A percentile compares a stretch with the other conserved stretches of the same genome.
Evolutionary conservation across 2,113 vertebrate genomes (phyloP).

Genomic region (Dunckerocampus dactyliophorus): DNA sequence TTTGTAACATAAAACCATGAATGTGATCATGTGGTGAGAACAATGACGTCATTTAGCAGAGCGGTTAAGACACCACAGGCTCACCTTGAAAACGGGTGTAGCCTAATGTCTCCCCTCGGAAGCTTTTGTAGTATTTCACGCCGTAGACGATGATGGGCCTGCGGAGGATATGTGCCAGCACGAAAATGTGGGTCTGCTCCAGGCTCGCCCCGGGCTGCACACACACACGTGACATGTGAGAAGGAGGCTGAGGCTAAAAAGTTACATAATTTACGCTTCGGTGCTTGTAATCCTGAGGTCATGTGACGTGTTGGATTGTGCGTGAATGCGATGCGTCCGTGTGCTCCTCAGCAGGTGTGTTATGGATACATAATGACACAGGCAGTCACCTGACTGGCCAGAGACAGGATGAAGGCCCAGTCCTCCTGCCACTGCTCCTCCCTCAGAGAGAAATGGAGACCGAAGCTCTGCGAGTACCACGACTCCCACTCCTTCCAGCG

Average conservation of each 20-base stretch:
- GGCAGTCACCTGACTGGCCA: slow-evolving; percentile 87
- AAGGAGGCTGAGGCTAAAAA: not conserved
- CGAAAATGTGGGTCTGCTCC: slow-evolving; percentile 99
- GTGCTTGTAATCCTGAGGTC: too few relatives aligned
- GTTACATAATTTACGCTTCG: too few relatives aligned
- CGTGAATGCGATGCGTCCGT: too few relatives aligned
- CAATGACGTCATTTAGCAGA: not conserved
- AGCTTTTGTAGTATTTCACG: slow-evolving; percentile 99
- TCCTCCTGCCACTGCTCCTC: slow-evolving; percentile 97
- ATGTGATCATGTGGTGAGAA: too few relatives aligned
- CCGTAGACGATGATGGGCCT: slow-evolving; percentile 99
- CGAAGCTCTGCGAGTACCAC: slow-evolving; percentile 94
- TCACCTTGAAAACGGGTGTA: slow-evolving; percentile 99
- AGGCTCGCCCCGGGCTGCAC: slow-evolving; percentile 92
- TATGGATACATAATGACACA: not conserved
- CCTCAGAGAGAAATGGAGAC: slow-evolving; percentile 89
- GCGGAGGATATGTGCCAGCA: slow-evolving; percentile 98
- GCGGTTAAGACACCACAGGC: not conserved
- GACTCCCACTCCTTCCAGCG: slow-evolving; percentile 98
- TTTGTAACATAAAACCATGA: too few relatives aligned
- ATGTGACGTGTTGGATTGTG: too few relatives aligned
- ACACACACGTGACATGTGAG: not conserved
- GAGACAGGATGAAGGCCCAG: slow-evolving; percentile 92
- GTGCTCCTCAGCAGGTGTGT: too few relatives aligned
- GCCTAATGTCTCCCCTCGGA: slow-evolving; percentile 95